Conservation (phyloP, 2,113 vertebrate genomes). For the Struthio camelus region DNA sequence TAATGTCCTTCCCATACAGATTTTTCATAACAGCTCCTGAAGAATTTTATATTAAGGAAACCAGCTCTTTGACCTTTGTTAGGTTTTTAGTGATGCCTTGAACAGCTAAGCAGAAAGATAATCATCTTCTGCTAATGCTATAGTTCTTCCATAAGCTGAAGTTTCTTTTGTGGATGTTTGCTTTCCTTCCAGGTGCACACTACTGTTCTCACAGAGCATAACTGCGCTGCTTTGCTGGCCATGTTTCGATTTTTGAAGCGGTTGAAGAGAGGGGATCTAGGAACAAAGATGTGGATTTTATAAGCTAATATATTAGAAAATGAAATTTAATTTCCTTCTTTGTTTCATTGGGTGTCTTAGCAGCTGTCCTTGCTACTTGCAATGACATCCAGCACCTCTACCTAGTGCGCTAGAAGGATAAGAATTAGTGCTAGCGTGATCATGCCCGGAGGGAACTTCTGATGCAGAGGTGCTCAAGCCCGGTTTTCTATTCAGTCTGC, state of each 20-base stretch:
- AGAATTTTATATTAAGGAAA: neutral
- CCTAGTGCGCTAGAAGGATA: accelerated
- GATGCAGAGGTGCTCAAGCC: neutral
- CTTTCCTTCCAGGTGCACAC: neutral
- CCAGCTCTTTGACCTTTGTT: neutral
- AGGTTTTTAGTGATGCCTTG: neutral
- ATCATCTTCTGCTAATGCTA: neutral
- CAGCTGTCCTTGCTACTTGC: neutral
- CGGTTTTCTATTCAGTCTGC: neutral
- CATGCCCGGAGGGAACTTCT: neutral
- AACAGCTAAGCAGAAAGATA: neutral
- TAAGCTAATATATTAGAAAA: neutral
- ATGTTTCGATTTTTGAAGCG: neutral
- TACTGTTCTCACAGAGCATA: neutral
- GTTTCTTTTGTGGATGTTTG: neutral
- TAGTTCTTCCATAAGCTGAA: neutral
- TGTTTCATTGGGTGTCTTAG: neutral
- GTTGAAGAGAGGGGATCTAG: neutral
- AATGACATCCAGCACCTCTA: neutral
- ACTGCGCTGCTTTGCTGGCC: neutral
- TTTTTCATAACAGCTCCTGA: neutral
- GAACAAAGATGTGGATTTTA: neutral
- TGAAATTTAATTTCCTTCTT: neutral
- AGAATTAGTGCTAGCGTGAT: neutral
- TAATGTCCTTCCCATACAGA: neutral